Evolutionary conservation across 2,888 invertebrate species (phyloP), one percentile per base, ranked within the genome.

Genomic region (Phytoseiulus persimilis): DNA sequence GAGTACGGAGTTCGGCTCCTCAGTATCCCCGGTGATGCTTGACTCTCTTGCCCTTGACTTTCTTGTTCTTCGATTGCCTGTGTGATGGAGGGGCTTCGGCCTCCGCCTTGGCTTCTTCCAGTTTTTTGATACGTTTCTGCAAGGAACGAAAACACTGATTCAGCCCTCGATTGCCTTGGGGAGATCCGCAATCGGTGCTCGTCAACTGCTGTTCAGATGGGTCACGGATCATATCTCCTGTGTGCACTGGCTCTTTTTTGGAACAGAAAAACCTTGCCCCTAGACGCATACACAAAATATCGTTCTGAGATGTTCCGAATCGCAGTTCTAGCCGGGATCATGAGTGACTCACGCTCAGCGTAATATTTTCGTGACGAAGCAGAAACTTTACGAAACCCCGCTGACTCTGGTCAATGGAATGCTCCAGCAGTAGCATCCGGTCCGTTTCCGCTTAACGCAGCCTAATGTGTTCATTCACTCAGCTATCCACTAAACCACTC

Each of bases 51-150:
- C 87, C 87, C 31, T 31, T 87, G 33, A 87, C 87, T 31, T 87
- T 87, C 87, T 87, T 87, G 32, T 87, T 33, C 33, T 87, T 87
- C n/a, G 87, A 33, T 14, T 87, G 87, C n/a, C 87, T 33, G 45
- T 87, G 87, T 32, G 87, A 11, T 23, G 87, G 87, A 14, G 87
- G 87, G 18, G 87, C 87, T 45, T 87, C 87, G n/a, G 87, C 87
- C n/a, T 87, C 87, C 11, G 87, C 87, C 39, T 32, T 87, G 28
- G 87, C 87, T 33, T 87, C 87, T 45, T 87, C 87, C 5, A 87
- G 87, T 32, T 87, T 87, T n/a, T 33, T 45, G 87, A 87, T 87
- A 33, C 87, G 87, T 87, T 87, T 87, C 87, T 87, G 33, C 28
- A 87, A 87, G 28, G n/a, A 9, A 39, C 9, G 9, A 9, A 39